Conservation (phyloP, 2,888 invertebrate species). For the Phoronis australis region DNA sequence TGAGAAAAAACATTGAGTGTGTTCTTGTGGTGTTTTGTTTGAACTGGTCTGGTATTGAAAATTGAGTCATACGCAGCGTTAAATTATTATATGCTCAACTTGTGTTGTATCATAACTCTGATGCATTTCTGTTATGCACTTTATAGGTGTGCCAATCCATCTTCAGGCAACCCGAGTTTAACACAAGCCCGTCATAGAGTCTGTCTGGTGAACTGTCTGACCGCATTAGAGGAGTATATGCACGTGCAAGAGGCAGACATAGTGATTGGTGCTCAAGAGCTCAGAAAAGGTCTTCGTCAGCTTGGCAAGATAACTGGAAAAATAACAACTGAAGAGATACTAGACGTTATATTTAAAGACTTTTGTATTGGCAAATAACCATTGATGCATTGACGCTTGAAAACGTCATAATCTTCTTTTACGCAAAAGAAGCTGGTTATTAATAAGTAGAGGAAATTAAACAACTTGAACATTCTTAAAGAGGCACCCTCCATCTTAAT, state of each 20-base stretch:
- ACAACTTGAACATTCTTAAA: too few species aligned
- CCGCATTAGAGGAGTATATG: conserved; percentile 58
- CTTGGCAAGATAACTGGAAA: conserved; percentile 74
- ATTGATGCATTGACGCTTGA: conserved; percentile 46
- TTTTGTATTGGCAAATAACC: conserved; percentile 82
- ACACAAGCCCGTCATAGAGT: conserved; percentile 67
- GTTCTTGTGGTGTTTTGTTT: too few species aligned
- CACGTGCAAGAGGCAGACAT: conserved; percentile 55
- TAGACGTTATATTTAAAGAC: conserved; percentile 75
- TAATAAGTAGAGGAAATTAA: too few species aligned
- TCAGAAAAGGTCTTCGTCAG: conserved; percentile 63
- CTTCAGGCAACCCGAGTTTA: conserved; percentile 63
- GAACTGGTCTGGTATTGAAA: too few species aligned
- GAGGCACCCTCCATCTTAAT: too few species aligned
- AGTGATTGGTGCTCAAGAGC: conserved; percentile 65
- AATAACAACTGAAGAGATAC: conserved; percentile 70
- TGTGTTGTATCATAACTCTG: neutral
- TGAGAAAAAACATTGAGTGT: neutral
- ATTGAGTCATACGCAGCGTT: too few species aligned
- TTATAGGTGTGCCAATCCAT: conserved; percentile 66
- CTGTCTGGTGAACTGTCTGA: conserved; percentile 61
- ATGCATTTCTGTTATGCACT: conserved; percentile 4
- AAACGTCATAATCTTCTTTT: too few species aligned
- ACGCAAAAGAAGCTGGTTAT: too few species aligned
- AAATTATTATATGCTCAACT: too few species aligned